Base-by-base conservation (phyloP, 2,797 vertebrate genomes). In the Argyrosomus regius region DNA sequence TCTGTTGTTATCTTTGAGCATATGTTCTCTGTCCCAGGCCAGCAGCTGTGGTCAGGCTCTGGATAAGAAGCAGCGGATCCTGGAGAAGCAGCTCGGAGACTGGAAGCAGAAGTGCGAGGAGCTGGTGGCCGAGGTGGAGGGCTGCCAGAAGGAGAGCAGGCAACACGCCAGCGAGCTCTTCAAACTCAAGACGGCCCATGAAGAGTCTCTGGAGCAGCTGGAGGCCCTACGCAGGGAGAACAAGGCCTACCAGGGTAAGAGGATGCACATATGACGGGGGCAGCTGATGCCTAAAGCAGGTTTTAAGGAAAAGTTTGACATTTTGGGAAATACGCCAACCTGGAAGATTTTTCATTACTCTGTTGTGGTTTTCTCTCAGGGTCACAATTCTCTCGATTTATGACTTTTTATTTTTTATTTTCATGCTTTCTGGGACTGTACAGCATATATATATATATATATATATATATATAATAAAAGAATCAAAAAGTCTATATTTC, bases 41-140 rank as follows among this genome's bases (percentile, higher is more conserved):
- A 95, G 87, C 87, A n/a, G 89, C 84, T 69, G 89, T 68, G 84
- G 93, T 45, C 94, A 94, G 83, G 64, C 88, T 41, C 90, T 97
- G 78, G 96, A 97, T 45, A 97, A 97, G 91, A 96, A 95, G 91
- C 96, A 97, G 81, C 89, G 93, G 8, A 70, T 95, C 77, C 87
- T 96, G 81, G 96, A 97, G 86, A 96, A 96, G 91, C 96, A 96
- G 85, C 93, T 96, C 4, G 89, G 84, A 0, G 96, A 97, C 89
- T 96, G 96, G 95, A 94, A 81, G 78, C 95, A 95, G 87, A 96
- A 96, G 88, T 95, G 95, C 6, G 96, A 96, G 81, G 96, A 96
- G 73, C 90, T 97, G 83, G 88, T 96, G 82, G 75, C 68, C 0
- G 96, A 96, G 80, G 93, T 96, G 86, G 96, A 97, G 79, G 81